Conservation (phyloP, 2,888 invertebrate species). For the Limenitis arthemis region DNA sequence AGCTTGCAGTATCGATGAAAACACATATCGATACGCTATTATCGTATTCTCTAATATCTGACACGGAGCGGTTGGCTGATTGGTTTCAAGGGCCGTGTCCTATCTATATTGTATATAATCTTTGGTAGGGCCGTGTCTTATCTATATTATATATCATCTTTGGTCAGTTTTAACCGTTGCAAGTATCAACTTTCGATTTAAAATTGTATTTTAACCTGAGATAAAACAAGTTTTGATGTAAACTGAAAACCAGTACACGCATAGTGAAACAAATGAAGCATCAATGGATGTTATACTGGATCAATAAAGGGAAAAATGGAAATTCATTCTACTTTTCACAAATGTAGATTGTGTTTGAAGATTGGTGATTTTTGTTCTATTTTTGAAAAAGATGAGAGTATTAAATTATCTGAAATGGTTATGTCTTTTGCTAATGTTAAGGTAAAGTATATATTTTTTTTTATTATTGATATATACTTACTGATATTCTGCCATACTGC, state of each 20-base stretch:
- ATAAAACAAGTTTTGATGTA: conserved; percentile 15
- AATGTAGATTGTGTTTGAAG: conserved; percentile 62
- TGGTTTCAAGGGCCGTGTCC: no score
- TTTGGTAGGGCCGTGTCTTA: no score
- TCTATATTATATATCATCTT: no score
- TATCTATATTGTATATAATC: no score
- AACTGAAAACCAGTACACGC: background rate
- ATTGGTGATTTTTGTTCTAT: conserved; percentile 65
- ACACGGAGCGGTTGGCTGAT: no score
- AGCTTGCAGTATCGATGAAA: no score
- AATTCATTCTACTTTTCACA: conserved; percentile 40
- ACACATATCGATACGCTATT: no score
- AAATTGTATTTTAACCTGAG: background rate
- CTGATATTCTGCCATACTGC: background rate
- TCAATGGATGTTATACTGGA: background rate
- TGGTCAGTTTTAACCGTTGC: no score
- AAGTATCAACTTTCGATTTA: no score
- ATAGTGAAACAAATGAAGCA: background rate
- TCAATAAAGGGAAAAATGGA: conserved; percentile 13
- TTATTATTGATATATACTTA: background rate
- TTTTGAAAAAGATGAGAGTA: conserved; percentile 62
- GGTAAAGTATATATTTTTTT: conserved; percentile 34
- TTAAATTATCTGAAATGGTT: conserved; percentile 63
- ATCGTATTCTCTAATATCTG: no score
- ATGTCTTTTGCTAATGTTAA: conserved; percentile 60